Evolutionary conservation across 2,797 vertebrate species (phyloP).

Genomic region (Enoplosus armatus): DNA sequence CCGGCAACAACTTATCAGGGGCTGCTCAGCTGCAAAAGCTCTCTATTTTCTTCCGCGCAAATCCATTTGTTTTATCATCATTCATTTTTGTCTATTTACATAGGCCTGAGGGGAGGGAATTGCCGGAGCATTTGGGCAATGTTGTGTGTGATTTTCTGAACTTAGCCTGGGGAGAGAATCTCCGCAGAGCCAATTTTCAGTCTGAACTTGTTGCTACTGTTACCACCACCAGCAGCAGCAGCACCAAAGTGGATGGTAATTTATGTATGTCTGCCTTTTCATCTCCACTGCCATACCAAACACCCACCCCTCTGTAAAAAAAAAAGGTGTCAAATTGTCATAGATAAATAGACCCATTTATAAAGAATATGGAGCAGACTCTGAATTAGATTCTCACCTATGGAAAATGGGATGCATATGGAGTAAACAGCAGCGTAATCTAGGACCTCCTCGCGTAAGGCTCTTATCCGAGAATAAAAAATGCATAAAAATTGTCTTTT

Average conservation of each 20-base stretch:
- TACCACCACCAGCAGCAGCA: too few species aligned
- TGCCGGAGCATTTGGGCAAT: constrained; percentile 57
- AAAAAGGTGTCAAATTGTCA: constrained; percentile 29
- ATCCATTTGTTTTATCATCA: constrained; percentile 67
- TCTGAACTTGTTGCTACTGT: constrained; percentile 55
- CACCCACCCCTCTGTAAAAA: not conserved
- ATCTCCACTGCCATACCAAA: constrained; percentile 32
- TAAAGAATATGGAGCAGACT: constrained; percentile 9
- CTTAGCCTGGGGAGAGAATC: constrained; percentile 61
- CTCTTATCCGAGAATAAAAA: not conserved
- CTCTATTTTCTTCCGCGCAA: constrained; percentile 38
- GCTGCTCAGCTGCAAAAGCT: constrained; percentile 36
- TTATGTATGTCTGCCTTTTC: constrained; percentile 65
- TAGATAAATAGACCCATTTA: constrained; percentile 32
- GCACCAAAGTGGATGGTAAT: constrained; percentile 60
- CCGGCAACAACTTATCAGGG: constrained; percentile 35
- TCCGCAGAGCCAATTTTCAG: constrained; percentile 56
- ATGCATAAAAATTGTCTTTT: not conserved
- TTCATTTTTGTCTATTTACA: constrained; percentile 65
- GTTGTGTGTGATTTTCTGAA: constrained; percentile 65
- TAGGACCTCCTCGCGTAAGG: not conserved
- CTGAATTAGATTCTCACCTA: constrained; percentile 9
- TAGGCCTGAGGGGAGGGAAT: constrained; percentile 42
- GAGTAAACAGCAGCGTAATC: constrained; percentile 7
- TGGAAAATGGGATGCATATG: constrained; percentile 9